Conservation (phyloP, 1,140 invertebrate species). For the Chymomyza costata region DNA sequence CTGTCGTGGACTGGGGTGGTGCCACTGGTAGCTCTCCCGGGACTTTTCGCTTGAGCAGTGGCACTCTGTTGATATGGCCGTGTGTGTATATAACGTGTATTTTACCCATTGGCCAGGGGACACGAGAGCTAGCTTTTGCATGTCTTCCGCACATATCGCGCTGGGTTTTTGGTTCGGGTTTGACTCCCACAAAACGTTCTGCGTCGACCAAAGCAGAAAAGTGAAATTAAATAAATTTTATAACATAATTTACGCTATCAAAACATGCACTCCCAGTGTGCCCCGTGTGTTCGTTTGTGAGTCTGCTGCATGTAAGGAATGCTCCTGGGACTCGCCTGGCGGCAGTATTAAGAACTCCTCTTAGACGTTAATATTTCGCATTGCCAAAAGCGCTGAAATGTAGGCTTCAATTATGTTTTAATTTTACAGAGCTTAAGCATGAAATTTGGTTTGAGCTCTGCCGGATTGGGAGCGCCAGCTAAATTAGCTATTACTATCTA, state of each 20-base stretch:
- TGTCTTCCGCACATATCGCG: constrained; percentile 39
- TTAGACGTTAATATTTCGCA: constrained; percentile 41
- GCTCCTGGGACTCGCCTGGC: too few relatives aligned
- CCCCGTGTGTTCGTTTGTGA: not conserved
- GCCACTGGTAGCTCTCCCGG: too few relatives aligned
- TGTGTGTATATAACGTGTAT: constrained; percentile 10
- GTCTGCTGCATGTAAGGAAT: too few relatives aligned
- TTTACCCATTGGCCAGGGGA: constrained; percentile 1
- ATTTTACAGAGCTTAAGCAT: constrained; percentile 74
- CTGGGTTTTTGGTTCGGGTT: too few relatives aligned
- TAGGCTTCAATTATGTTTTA: constrained; percentile 74
- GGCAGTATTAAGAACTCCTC: too few relatives aligned
- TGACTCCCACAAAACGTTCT: constrained; percentile 65
- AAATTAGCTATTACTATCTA: too few relatives aligned
- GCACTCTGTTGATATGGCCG: constrained; percentile 43
- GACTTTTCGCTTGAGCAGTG: constrained; percentile 34
- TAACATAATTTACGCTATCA: constrained; percentile 73
- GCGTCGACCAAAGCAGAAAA: constrained; percentile 42
- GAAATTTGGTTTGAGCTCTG: constrained; percentile 51
- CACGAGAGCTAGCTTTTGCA: constrained; percentile 23
- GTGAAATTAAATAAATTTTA: constrained; percentile 74
- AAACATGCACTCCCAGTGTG: constrained; percentile 51
- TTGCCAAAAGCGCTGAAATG: constrained; percentile 53
- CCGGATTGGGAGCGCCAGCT: not conserved
- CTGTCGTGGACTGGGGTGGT: too few relatives aligned